Base-by-base conservation (phyloP, 1,140 invertebrate species). In the Drosophila orosa region DNA sequence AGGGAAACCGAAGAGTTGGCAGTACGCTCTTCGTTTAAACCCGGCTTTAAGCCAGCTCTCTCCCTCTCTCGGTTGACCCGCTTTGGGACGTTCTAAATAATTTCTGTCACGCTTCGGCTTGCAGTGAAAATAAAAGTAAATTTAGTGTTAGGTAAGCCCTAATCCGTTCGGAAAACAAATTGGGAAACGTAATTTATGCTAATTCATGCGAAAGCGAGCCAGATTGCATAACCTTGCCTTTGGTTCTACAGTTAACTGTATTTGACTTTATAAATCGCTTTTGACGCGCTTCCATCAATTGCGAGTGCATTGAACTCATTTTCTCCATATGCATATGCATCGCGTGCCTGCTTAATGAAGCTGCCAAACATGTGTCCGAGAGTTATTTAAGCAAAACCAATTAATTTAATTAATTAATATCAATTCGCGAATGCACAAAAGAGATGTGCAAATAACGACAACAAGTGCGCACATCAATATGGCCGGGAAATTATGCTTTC, bases 371-470 rank as follows among this genome's bases (percentile, higher is more conserved):
- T 52, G 24, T 62, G 50, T 59, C 37, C 15, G 59, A 29, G 37
- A 45, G 33, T 52, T 74, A 60, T 82, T 71, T 71, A 69, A 65
- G 69, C 69, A 52, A 75, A 60, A 42, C 44, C 72, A 60, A 42
- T 56, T 59, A 56, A 83, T 89, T 87, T 54, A 68, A 59, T 83
- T 80, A 87, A 87, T 87, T 89, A 87, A 87, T 89, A 89, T 83
- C 79, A 79, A 83, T 83, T 87, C 44, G 40, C 47, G 44, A 78
- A 69, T 35, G 54, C 22, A 59, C 55, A 65, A 80, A 69, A 61
- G 69, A 52, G 56, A 50, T 50, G 62, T 61, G 69, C 67, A 83
- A 82, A 87, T 71, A 79, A 56, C 29, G 60, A 44, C 58, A 67
- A 73, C 48, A 63, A 27, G 35, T 39, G 61, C 44, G 55, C 55